Percentiles rank a stretch among this genome's conserved stretches.
Evolutionary conservation across 2,888 invertebrate genomes (phyloP).

Genomic region (Drosophila anceps): DNA sequence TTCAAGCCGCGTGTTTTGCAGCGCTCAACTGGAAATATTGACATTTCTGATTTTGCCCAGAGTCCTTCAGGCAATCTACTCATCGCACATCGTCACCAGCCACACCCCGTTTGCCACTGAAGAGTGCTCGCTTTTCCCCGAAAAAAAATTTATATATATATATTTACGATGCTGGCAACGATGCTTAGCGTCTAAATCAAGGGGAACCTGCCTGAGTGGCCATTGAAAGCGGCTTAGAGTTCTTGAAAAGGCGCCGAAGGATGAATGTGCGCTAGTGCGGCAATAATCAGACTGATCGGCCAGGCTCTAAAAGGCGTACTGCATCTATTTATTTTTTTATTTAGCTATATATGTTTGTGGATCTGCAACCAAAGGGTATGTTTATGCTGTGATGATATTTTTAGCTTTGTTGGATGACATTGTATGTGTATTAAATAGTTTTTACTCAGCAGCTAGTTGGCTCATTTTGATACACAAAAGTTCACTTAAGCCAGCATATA

Average conservation of each 20-base stretch:
- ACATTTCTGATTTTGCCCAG: slow-evolving; percentile 64
- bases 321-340: background rate
- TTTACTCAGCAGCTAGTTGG: too few relatives aligned
- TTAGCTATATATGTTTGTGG: too few relatives aligned
- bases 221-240: slow-evolving; percentile 40
- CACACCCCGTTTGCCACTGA: slow-evolving; percentile 27
- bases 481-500: too few relatives aligned
- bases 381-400: too few relatives aligned
- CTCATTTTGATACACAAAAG: too few relatives aligned
- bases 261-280: slow-evolving; percentile 50
- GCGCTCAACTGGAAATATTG: slow-evolving; percentile 75
- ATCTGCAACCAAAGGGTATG: too few relatives aligned
- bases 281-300: slow-evolving; percentile 50
- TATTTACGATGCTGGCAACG: slow-evolving; percentile 49
- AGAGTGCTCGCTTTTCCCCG: slow-evolving; percentile 37
- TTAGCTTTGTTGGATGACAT: too few relatives aligned
- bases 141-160: slow-evolving; percentile 19
- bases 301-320: slow-evolving; percentile 1
- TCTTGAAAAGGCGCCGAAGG: slow-evolving; percentile 40
- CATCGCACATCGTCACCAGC: background rate
- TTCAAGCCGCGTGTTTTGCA: slow-evolving; percentile 65
- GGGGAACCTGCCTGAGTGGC: slow-evolving; percentile 28
- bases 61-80: slow-evolving; percentile 45
- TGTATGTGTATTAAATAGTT: too few relatives aligned
- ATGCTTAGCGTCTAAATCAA: slow-evolving; percentile 26